phyloP scores from a whole-genome alignment of 2,888 invertebrate species.

The Polietes domitor region DNA sequence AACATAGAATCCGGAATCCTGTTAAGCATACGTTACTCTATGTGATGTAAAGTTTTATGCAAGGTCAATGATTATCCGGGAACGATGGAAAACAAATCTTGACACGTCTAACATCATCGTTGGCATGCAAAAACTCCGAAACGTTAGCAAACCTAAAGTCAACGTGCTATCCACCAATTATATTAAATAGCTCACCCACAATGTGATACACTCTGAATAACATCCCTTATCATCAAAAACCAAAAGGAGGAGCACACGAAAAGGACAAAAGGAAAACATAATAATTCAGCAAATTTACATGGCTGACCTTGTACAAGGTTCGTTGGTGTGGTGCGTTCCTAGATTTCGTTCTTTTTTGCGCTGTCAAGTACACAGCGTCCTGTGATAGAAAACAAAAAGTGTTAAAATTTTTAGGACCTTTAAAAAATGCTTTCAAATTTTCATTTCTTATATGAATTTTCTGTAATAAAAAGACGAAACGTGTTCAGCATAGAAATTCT shows the following conservation, averaged over 20 bases:
- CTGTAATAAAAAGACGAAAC: constrained; percentile 18
- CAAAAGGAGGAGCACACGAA: neutral
- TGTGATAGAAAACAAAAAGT: constrained; percentile 10
- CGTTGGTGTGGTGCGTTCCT: neutral
- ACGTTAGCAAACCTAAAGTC: neutral
- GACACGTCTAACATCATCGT: too few relatives aligned
- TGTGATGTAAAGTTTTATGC: too few relatives aligned
- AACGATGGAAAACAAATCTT: too few relatives aligned
- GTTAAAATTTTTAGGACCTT: constrained; percentile 44
- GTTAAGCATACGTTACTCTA: too few relatives aligned
- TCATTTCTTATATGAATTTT: constrained; percentile 30
- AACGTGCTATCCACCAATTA: neutral
- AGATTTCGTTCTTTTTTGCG: neutral
- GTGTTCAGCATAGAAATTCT: constrained; percentile 1
- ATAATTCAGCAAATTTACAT: constrained; percentile 29
- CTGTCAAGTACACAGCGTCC: neutral
- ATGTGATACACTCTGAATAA: neutral
- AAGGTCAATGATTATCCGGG: too few relatives aligned
- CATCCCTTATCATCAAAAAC: neutral
- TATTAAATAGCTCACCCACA: neutral
- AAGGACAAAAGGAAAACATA: neutral
- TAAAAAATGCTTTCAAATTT: constrained; percentile 31
- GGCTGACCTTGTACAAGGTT: constrained; percentile 37
- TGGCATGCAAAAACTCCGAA: neutral
- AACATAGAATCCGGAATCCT: too few relatives aligned